phyloP scores from a whole-genome alignment of 92 coral and sea anemone genomes.

The Chrysogorgia sp. region DNA sequence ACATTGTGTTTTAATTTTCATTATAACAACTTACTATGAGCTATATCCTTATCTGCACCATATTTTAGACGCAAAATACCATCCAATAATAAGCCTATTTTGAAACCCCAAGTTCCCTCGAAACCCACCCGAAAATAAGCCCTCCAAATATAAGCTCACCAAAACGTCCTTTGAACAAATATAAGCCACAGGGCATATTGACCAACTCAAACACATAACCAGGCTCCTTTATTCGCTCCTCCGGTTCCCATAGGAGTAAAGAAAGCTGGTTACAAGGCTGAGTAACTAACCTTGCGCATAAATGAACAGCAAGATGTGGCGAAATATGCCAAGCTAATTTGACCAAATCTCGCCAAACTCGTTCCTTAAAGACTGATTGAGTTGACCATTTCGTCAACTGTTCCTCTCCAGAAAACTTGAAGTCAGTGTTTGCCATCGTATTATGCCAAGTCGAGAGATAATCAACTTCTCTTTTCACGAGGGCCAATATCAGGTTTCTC shows the following conservation, averaged over 20 bases:
- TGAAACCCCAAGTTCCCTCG: too few relatives aligned
- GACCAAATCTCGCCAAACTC: conserved; percentile 90
- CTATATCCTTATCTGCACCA: too few relatives aligned
- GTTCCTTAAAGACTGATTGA: conserved; percentile 88
- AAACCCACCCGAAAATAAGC: too few relatives aligned
- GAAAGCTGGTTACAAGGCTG: background rate
- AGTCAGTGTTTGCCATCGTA: conserved; percentile 74
- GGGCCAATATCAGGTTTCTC: conserved; percentile 85
- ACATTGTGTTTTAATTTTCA: too few relatives aligned
- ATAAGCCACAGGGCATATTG: too few relatives aligned
- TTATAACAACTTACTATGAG: too few relatives aligned
- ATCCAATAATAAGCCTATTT: too few relatives aligned
- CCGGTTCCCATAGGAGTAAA: background rate
- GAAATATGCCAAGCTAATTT: conserved; percentile 94
- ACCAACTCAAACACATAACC: too few relatives aligned
- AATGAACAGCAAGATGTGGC: conserved; percentile 83
- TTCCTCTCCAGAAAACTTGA: conserved; percentile 71
- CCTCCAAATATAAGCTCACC: too few relatives aligned
- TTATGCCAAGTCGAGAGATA: conserved; percentile 94
- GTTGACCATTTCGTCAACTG: conserved; percentile 84
- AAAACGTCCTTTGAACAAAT: too few relatives aligned
- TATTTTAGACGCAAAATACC: too few relatives aligned
- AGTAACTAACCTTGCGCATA: conserved; percentile 82
- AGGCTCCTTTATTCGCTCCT: too few relatives aligned
- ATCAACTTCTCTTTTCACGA: conserved; percentile 80